Evolutionary conservation across 2,113 vertebrate genomes (phyloP), one percentile per base, ranked within the genome.

Genomic region (Rhea americana): DNA sequence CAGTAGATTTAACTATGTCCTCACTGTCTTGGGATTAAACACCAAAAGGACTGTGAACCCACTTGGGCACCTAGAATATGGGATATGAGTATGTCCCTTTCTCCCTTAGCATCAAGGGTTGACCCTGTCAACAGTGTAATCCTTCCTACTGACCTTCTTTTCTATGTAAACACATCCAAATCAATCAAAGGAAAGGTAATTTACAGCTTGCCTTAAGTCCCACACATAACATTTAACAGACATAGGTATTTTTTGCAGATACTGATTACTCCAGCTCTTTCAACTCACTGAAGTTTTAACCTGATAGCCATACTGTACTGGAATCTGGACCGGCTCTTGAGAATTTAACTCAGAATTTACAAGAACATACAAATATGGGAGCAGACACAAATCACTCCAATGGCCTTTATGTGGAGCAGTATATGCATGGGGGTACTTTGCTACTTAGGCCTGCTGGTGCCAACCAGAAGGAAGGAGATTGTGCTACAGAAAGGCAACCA

Each of bases 211-310:
- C 65, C 45, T 32, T 21, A 24, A 71, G 59, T 84, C 18, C 13
- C 21, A 66, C 4, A 2, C 7, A 4, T 39, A 72, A 55, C 5
- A 50, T 59, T 48, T 19, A 77, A 45, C 32, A 73, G 13, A 6
- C 28, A 5, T 2, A 0, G 0, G 22, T 53, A 26, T 5, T 83
- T 83, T 84, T 71, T 32, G 82, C 12, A 32, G 5, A 5, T 35
- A n/a, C 0, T 48, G 35, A 21, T 58, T 35, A 14, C 22, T 77
- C n/a, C 58, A 78, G 30, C 62, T 68, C 7, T 8, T 47, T 39
- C 39, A 1, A 74, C 58, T 91, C 22, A 5, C 5, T 16, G 24
- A 65, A 5, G 10, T n/a, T 94, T 85, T 76, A 20, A 62, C 32
- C 35, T 72, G 18, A 74, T 77, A 95, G 59, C 0, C 4, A 1